Percentiles rank a stretch among this genome's conserved stretches.
These are phyloP conservation scores for Trachelus iudaicus DNA, from an alignment of 2,888 invertebrate species.

Conservation along the genomic window DNA sequence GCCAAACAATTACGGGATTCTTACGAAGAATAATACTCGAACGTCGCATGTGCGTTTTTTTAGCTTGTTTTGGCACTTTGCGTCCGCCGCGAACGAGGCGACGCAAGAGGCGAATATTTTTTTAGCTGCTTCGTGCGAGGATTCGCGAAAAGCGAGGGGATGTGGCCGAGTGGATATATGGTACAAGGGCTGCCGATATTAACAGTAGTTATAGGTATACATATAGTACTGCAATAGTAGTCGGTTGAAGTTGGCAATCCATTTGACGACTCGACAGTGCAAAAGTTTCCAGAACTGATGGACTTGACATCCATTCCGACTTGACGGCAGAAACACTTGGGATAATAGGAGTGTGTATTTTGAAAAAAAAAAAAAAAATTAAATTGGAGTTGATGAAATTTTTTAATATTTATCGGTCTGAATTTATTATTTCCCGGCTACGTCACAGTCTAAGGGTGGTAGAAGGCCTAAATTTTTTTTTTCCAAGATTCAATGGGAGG, in stretches of 20 bases:
- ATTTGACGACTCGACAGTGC: background rate
- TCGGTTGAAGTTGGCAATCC: background rate
- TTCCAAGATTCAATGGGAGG: background rate
- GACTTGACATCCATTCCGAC: background rate
- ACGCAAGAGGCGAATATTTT: background rate
- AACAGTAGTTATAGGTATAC: background rate
- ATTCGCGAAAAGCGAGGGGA: background rate
- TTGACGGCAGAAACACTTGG: background rate
- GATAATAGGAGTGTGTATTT: background rate
- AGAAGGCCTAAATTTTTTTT: background rate
- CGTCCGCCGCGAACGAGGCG: no score
- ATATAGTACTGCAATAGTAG: background rate
- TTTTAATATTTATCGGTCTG: no score
- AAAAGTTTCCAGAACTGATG: background rate
- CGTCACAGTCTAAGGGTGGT: background rate
- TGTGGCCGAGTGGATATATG: background rate
- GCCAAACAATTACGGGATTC: background rate
- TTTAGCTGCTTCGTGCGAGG: background rate
- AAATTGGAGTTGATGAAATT: no score
- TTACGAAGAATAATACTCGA: background rate
- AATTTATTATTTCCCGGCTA: background rate
- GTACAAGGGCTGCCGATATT: background rate
- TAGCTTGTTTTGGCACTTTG: no score
- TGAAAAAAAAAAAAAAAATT: background rate
- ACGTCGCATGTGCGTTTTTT: background rate